phyloP scores from a whole-genome alignment of 2,888 invertebrate genomes.

The Hetaerina titia region DNA sequence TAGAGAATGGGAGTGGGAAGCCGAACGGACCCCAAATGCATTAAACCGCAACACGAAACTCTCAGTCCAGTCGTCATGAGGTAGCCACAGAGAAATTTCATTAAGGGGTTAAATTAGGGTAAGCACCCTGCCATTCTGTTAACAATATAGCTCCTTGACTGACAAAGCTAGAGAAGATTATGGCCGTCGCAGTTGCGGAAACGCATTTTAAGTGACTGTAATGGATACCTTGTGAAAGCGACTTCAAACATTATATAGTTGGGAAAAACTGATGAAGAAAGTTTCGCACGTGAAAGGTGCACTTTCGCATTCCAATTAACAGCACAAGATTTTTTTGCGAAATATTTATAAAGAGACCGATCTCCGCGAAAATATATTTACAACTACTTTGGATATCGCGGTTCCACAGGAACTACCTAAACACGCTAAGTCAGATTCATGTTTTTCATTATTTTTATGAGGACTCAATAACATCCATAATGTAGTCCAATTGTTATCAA shows the following conservation, averaged over 20 bases:
- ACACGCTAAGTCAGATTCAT: too few species aligned
- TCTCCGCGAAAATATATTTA: too few species aligned
- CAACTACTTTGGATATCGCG: too few species aligned
- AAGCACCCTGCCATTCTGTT: background rate
- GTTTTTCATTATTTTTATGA: too few species aligned
- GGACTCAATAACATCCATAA: too few species aligned
- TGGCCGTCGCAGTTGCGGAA: background rate
- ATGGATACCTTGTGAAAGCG: background rate
- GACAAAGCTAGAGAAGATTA: background rate
- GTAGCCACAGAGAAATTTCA: background rate
- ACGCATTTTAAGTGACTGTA: background rate
- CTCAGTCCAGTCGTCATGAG: background rate
- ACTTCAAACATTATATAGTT: background rate
- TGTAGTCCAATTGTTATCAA: too few species aligned
- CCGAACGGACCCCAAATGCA: background rate
- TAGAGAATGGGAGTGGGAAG: background rate
- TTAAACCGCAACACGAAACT: background rate
- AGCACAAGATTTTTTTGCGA: background rate
- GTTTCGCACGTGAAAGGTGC: background rate
- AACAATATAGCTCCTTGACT: background rate
- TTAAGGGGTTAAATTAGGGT: background rate
- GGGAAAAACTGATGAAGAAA: background rate
- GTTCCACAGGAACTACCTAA: too few species aligned
- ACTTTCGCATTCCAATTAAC: background rate
- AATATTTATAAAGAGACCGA: too few species aligned